Base-by-base conservation (phyloP, 1,140 invertebrate species). In the Drosophila takahashii region DNA sequence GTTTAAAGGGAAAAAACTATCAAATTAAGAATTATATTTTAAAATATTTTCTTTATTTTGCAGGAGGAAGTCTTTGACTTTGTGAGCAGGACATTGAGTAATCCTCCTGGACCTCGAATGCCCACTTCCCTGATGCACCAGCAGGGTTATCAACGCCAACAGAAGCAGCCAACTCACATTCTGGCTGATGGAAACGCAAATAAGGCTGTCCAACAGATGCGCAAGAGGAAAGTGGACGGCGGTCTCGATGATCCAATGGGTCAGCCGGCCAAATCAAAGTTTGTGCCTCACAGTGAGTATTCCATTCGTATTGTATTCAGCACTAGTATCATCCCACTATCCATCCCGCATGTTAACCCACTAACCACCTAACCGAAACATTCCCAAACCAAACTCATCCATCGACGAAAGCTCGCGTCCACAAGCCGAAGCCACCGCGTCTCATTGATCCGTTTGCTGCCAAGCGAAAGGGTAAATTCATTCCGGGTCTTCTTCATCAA, bases 31-130 rank as follows among this genome's bases (percentile, higher is more conserved):
- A 7, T 10, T 44, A 5, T 13, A 18, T 50, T 32, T 41, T 32
- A 1, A 37, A n/a, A 16, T 13, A 26, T 10, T 18, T n/a, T 16
- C 9, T 16, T 44, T 10, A 9, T 0, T 48, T 86, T 81, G 18
- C 39, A 93, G 93, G 95, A 95, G 73, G 95, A 95, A 81, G 92
- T 95, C 29, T 94, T 93, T 0, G 94, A 95, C 52, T 95, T 95
- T 89, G 86, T 95, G 0, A 94, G 93, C 13, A 93, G 92, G 16
- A 93, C 95, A 18, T 75, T 95, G 18, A 76, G 93, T 9, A 94
- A 95, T 73, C 94, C 95, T 3, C 94, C 94, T 70, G 94, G 94
- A 5, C 83, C 95, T 4, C 94, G 95, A 13, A 73, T 94, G 45
- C 92, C 94, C 37, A 87, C 58, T 0, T 67, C 69, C 0, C 36